Percentiles rank a stretch among this genome's conserved stretches.
These are phyloP conservation scores for Bilobella aurantiaca DNA, from an alignment of 1,140 invertebrate genomes.

Conservation along the genomic window DNA sequence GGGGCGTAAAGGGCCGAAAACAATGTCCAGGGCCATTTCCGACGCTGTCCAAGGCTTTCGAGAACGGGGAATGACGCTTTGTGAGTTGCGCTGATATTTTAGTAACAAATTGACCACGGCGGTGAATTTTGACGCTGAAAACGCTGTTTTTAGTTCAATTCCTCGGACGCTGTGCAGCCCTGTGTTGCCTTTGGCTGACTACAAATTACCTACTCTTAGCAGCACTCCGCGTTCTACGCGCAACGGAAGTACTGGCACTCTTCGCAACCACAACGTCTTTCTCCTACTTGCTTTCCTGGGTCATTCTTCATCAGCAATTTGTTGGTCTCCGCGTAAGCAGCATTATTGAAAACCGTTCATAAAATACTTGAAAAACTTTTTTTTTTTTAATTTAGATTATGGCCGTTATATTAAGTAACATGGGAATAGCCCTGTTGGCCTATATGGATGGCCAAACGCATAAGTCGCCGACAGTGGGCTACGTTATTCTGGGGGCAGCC, in stretches of 20 bases:
- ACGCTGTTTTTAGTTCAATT: constrained; percentile 70
- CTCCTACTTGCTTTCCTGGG: constrained; percentile 88
- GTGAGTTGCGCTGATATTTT: too few relatives aligned
- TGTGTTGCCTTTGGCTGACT: constrained; percentile 81
- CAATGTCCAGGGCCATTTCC: constrained; percentile 55
- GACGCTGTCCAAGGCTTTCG: constrained; percentile 71
- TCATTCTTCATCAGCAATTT: constrained; percentile 90
- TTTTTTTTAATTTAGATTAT: constrained; percentile 61
- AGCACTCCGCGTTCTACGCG: constrained; percentile 68
- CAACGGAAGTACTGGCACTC: constrained; percentile 82
- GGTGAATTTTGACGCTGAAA: too few relatives aligned
- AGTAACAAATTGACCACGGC: too few relatives aligned
- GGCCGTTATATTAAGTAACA: constrained; percentile 86
- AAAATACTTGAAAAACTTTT: not conserved
- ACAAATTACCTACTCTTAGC: constrained; percentile 86
- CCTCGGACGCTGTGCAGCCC: constrained; percentile 68
- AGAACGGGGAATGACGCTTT: constrained; percentile 74
- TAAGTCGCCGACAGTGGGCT: constrained; percentile 68
- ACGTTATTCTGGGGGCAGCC: constrained; percentile 77
- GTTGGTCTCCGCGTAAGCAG: constrained; percentile 83
- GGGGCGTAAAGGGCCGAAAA: constrained; percentile 47
- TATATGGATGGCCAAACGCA: constrained; percentile 91
- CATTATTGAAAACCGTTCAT: constrained; percentile 1
- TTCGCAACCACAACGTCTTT: constrained; percentile 88
- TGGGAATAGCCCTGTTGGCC: constrained; percentile 80